These are phyloP conservation scores for Eilema caniola DNA, from an alignment of 2,888 invertebrate genomes.

Conservation along the genomic window DNA sequence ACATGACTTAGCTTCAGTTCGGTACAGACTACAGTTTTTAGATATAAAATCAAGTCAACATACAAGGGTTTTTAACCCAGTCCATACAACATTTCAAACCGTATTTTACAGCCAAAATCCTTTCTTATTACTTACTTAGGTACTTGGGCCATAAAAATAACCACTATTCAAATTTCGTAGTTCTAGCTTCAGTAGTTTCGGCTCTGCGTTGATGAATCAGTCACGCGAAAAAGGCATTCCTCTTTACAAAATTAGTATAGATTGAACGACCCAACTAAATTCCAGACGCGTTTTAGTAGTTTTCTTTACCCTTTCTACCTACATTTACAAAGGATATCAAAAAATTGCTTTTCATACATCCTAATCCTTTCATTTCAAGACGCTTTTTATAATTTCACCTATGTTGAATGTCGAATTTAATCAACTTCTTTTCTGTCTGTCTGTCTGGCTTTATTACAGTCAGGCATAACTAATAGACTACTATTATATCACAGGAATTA, in stretches of 20 bases:
- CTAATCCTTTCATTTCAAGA: background rate
- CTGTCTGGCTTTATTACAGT: too few relatives aligned
- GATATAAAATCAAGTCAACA: background rate
- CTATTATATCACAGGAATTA: too few relatives aligned
- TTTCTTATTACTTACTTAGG: background rate
- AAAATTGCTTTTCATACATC: background rate
- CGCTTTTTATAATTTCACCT: background rate
- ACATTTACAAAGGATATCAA: background rate
- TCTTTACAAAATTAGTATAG: background rate
- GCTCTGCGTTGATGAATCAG: background rate
- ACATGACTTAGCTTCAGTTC: background rate
- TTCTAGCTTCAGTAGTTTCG: background rate
- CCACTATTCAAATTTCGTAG: background rate
- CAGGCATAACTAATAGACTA: too few relatives aligned
- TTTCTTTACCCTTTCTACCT: background rate
- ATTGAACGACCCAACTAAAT: constrained; percentile 6
- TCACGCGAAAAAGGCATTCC: background rate
- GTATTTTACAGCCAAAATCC: background rate
- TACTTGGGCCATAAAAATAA: background rate
- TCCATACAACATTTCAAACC: background rate
- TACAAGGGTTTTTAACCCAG: background rate
- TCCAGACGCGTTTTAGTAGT: constrained; percentile 8
- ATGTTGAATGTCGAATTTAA: background rate
- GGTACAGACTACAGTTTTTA: background rate
- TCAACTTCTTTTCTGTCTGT: background rate